Conservation (phyloP, 92 coral and sea anemone species). For the Siderastrea siderea region DNA sequence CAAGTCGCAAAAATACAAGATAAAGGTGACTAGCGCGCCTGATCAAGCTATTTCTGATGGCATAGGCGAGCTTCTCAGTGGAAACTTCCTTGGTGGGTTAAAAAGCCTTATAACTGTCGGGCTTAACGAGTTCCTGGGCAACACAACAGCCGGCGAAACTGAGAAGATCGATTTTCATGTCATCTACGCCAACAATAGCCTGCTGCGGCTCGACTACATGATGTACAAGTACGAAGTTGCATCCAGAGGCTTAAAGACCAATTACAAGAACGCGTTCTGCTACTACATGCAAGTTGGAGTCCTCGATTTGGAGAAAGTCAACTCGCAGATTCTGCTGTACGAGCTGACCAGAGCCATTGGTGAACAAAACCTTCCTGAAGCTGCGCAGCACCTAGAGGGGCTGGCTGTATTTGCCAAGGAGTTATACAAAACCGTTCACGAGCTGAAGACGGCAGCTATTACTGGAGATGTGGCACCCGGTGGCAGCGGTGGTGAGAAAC, state of each 20-base stretch:
- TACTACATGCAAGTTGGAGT: slow-evolving; percentile 55
- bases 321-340: slow-evolving; percentile 52
- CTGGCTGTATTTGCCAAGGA: slow-evolving; percentile 36
- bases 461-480: background rate
- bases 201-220: slow-evolving; percentile 57
- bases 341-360: slow-evolving; percentile 51
- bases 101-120: slow-evolving; percentile 18
- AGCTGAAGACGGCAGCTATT: background rate
- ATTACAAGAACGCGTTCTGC: slow-evolving; percentile 45
- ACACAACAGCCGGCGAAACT: slow-evolving; percentile 48
- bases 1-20: slow-evolving; percentile 45
- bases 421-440: slow-evolving; percentile 36
- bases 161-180: slow-evolving; percentile 26
- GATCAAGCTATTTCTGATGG: background rate
- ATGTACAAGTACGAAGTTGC: slow-evolving; percentile 50
- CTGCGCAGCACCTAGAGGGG: slow-evolving; percentile 20
- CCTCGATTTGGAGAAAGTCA: slow-evolving; percentile 47
- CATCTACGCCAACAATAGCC: slow-evolving; percentile 56
- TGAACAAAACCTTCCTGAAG: slow-evolving; percentile 22
- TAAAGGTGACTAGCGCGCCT: slow-evolving; percentile 34
- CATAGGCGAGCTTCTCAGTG: slow-evolving; percentile 19
- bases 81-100: slow-evolving; percentile 47
- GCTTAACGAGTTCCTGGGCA: slow-evolving; percentile 39
- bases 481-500: background rate
- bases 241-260: slow-evolving; percentile 19